These are phyloP conservation scores for Bombus waltoni DNA, from an alignment of 1,140 invertebrate species.

Conservation along the genomic window DNA sequence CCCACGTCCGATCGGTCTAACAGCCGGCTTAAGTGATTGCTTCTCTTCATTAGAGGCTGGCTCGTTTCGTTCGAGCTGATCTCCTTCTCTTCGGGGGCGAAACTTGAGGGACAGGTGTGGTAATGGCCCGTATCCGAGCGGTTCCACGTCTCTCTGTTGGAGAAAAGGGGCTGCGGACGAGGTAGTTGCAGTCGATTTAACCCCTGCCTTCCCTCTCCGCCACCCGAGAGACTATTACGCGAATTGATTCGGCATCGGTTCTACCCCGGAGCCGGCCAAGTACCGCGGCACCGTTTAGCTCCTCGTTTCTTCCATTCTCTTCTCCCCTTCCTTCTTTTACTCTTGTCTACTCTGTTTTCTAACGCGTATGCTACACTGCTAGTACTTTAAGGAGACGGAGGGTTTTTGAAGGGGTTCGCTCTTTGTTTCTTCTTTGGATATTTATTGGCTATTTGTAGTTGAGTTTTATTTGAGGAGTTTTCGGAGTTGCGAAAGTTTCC, in stretches of 20 bases:
- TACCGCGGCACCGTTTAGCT: constrained; percentile 76
- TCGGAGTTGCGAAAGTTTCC: too few species aligned
- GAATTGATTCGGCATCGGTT: constrained; percentile 78
- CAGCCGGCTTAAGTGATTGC: constrained; percentile 78
- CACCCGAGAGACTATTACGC: constrained; percentile 74
- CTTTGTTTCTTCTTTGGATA: too few species aligned
- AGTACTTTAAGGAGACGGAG: neutral
- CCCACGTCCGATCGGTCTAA: constrained; percentile 57
- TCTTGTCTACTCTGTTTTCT: constrained; percentile 8
- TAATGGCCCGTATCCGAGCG: constrained; percentile 77
- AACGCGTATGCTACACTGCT: neutral
- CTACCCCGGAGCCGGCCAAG: constrained; percentile 63
- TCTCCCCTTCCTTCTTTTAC: neutral
- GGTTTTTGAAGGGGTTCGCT: too few species aligned
- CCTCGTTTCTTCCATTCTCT: constrained; percentile 72
- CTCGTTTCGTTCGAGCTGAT: constrained; percentile 41
- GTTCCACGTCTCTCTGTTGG: constrained; percentile 16
- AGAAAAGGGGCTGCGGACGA: constrained; percentile 5
- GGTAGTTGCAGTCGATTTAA: constrained; percentile 69
- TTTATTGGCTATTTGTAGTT: too few species aligned
- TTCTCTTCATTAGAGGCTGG: constrained; percentile 77
- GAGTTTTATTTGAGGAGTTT: too few species aligned
- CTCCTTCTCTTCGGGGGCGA: constrained; percentile 23
- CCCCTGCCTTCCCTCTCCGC: constrained; percentile 39
- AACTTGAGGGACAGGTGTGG: constrained; percentile 78